phyloP scores from a whole-genome alignment of 2,113 vertebrate species.

The Nothoprocta perdicaria region DNA sequence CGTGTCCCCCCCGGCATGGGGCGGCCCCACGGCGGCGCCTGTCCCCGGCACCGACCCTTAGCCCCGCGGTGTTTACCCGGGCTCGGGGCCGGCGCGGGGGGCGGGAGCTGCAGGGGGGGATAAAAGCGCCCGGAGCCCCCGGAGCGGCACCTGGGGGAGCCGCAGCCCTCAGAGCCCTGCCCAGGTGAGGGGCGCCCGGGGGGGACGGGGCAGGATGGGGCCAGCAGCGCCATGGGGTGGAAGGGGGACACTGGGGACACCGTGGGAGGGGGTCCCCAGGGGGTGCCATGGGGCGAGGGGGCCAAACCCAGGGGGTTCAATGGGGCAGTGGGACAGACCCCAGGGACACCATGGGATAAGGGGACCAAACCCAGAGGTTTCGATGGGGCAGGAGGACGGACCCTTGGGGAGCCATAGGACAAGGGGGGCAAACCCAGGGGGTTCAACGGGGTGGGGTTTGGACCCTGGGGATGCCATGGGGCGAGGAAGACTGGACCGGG shows the following conservation, averaged over 20 bases:
- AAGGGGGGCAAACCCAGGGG: too few species aligned
- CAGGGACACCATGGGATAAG: too few species aligned
- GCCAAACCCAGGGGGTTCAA: too few species aligned
- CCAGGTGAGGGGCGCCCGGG: not conserved
- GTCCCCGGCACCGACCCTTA: not conserved
- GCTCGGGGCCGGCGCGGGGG: not conserved
- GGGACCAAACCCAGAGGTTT: too few species aligned
- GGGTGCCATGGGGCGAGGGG: too few species aligned
- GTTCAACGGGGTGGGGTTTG: too few species aligned
- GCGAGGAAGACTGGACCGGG: too few species aligned
- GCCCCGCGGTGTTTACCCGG: not conserved
- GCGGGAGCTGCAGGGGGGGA: not conserved
- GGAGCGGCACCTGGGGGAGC: not conserved
- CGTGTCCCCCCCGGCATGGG: not conserved
- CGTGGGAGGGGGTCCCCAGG: too few species aligned
- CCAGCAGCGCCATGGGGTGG: rapidly evolving
- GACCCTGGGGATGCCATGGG: too few species aligned
- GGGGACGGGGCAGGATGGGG: not conserved
- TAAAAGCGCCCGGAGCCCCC: not conserved
- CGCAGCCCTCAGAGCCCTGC: not conserved
- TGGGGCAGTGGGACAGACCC: too few species aligned
- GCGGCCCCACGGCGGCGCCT: rapidly evolving
- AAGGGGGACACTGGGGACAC: not conserved
- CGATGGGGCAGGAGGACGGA: too few species aligned
- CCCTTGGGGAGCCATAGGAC: too few species aligned